Percentiles rank a stretch among this genome's conserved stretches.
Evolutionary conservation across 1,140 invertebrate genomes (phyloP).

Genomic region (Drosophila tani): DNA sequence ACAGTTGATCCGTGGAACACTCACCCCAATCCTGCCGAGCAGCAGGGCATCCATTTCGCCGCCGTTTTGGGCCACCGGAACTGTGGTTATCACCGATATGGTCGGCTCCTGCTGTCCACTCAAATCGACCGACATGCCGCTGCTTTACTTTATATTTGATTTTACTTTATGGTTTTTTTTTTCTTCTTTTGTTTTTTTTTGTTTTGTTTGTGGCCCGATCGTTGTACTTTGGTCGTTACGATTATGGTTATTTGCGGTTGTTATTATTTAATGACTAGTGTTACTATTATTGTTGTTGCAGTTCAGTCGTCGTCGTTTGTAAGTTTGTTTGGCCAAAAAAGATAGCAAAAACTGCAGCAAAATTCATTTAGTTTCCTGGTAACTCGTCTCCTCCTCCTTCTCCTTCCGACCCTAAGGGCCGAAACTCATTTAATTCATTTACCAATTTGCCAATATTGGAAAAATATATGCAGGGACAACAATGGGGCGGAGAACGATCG

Average conservation of each 20-base stretch:
- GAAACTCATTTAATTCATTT: constrained; percentile 51
- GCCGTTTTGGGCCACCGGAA: constrained; percentile 85
- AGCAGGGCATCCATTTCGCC: constrained; percentile 91
- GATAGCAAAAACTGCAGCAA: constrained; percentile 37
- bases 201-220: constrained; percentile 11
- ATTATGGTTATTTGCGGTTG: constrained; percentile 23
- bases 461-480: not conserved
- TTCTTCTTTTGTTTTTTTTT: not conserved
- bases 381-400: not conserved
- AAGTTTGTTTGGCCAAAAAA: constrained; percentile 19
- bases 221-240: constrained; percentile 33
- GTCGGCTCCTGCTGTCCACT: constrained; percentile 79
- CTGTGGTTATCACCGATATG: constrained; percentile 84
- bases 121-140: constrained; percentile 78
- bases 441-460: constrained; percentile 37
- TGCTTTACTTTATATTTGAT: constrained; percentile 5
- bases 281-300: constrained; percentile 43
- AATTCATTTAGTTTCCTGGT: constrained; percentile 16
- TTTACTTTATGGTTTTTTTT: constrained; percentile 11
- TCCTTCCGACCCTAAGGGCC: not conserved
- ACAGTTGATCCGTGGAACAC: constrained; percentile 61
- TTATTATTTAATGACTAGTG: constrained; percentile 36
- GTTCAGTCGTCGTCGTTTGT: constrained; percentile 44
- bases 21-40: constrained; percentile 90
- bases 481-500: constrained; percentile 7